phyloP scores from a whole-genome alignment of 2,888 invertebrate genomes.

The Ephialtes manifestator region DNA sequence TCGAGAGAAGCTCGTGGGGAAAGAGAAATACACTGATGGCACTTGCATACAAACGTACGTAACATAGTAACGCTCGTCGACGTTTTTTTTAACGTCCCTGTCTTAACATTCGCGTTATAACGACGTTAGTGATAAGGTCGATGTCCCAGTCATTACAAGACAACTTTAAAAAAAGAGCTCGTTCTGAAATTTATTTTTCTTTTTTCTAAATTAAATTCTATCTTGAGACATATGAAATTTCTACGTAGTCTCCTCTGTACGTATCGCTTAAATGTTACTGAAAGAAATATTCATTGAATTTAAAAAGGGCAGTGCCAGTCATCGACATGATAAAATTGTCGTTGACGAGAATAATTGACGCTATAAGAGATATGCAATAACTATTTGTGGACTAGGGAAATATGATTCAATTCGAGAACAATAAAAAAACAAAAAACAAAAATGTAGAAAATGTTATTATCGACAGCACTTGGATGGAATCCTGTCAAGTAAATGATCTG shows the following conservation, averaged over 20 bases:
- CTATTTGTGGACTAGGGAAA: neutral
- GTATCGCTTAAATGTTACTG: neutral
- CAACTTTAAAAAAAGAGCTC: neutral
- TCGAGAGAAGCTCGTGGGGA: slow-evolving; percentile 39
- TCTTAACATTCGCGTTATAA: slow-evolving; percentile 34
- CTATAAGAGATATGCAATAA: slow-evolving; percentile 12
- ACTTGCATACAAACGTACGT: slow-evolving; percentile 47
- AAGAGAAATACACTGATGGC: slow-evolving; percentile 57
- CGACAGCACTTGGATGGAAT: neutral
- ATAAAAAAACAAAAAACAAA: neutral
- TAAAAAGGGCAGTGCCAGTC: slow-evolving; percentile 1
- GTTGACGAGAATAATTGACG: slow-evolving; percentile 25
- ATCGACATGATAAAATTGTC: slow-evolving; percentile 20
- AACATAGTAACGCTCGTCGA: slow-evolving; percentile 26
- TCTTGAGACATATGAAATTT: neutral
- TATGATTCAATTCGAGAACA: neutral
- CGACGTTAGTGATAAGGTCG: slow-evolving; percentile 27
- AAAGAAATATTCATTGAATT: neutral
- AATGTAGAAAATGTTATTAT: slow-evolving; percentile 7
- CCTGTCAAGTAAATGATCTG: slow-evolving; percentile 22
- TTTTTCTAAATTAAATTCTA: neutral
- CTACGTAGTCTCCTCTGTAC: neutral
- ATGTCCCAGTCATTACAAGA: slow-evolving; percentile 24
- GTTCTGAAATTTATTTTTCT: neutral
- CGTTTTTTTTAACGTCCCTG: slow-evolving; percentile 12